These are phyloP conservation scores for Drosophila koepferae DNA, from an alignment of 2,888 invertebrate genomes.

Conservation along the genomic window DNA sequence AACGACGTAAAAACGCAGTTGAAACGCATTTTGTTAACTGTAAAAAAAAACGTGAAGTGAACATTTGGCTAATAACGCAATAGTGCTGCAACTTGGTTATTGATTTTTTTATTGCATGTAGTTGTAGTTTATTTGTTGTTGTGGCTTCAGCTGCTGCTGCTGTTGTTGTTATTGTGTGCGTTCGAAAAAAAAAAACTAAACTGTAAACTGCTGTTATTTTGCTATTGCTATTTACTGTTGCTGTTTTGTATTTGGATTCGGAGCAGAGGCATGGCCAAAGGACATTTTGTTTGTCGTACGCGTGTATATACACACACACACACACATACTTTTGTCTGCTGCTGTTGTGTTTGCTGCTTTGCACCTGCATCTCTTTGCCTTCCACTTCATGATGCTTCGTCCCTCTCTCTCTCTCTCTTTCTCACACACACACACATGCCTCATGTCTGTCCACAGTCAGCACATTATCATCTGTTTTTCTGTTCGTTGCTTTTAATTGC, in stretches of 20 bases:
- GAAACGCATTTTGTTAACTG: conserved; percentile 50
- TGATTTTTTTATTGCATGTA: conserved; percentile 65
- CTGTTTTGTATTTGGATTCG: not conserved
- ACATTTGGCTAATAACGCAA: conserved; percentile 23
- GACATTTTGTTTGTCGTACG: conserved; percentile 26
- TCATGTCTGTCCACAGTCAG: conserved; percentile 12
- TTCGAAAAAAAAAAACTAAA: conserved; percentile 23
- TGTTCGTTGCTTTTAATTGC: conserved; percentile 55
- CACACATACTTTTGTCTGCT: conserved; percentile 18
- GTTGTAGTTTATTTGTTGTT: conserved; percentile 54
- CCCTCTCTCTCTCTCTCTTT: not conserved
- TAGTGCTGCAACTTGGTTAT: conserved; percentile 56
- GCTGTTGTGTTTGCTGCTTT: conserved; percentile 45
- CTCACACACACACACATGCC: conserved; percentile 7
- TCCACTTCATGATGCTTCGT: conserved; percentile 33
- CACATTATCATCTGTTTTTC: conserved; percentile 39
- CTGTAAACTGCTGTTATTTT: conserved; percentile 34
- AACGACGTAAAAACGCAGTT: conserved; percentile 75
- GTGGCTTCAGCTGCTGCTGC: conserved; percentile 46
- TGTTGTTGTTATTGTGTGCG: conserved; percentile 52
- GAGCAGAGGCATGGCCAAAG: conserved; percentile 11
- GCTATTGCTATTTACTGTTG: conserved; percentile 20
- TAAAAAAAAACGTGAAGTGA: conserved; percentile 17
- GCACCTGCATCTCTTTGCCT: conserved; percentile 49
- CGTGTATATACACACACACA: conserved; percentile 3